Percentiles rank a stretch among this genome's conserved stretches.
Evolutionary conservation across 2,113 vertebrate species (phyloP).

Genomic region (Pitta sordida): DNA sequence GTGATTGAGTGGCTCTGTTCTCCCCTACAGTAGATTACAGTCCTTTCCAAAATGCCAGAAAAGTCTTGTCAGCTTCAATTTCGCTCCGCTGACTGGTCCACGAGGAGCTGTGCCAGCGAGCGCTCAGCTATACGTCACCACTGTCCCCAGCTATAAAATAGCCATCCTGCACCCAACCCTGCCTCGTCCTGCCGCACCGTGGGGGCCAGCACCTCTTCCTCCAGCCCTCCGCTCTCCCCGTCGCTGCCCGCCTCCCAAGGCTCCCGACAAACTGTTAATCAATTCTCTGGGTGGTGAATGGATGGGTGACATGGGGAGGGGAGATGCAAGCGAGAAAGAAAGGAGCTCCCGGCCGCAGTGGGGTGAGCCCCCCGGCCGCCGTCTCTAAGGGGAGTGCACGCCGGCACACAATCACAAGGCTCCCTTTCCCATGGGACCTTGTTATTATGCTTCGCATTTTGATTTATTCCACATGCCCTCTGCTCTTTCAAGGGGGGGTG

Average conservation of each 20-base stretch:
- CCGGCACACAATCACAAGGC: constrained; percentile 47
- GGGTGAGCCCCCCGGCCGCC: constrained; percentile 6
- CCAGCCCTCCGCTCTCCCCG: not conserved
- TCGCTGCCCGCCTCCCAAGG: constrained; percentile 9
- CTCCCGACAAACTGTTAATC: constrained; percentile 72
- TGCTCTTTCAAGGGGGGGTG: constrained; percentile 55
- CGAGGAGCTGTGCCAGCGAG: constrained; percentile 73
- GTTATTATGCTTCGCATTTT: constrained; percentile 48
- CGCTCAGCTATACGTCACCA: constrained; percentile 68
- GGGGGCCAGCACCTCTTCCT: constrained; percentile 20
- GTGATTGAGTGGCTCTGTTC: constrained; percentile 76
- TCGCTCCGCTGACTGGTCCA: constrained; percentile 75
- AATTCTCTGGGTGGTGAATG: constrained; percentile 60
- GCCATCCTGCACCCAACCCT: constrained; percentile 35
- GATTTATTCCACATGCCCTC: constrained; percentile 75
- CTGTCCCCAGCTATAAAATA: constrained; percentile 74
- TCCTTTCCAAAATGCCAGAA: constrained; percentile 74
- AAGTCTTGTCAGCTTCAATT: constrained; percentile 78
- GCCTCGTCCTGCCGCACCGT: constrained; percentile 15
- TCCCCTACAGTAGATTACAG: constrained; percentile 74
- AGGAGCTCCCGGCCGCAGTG: not conserved
- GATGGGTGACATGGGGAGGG: constrained; percentile 69
- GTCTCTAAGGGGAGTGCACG: constrained; percentile 53
- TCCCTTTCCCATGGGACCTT: constrained; percentile 64
- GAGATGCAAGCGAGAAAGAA: constrained; percentile 56